Evolutionary conservation across 2,113 vertebrate genomes (phyloP).

Genomic region (Saccopteryx bilineata): DNA sequence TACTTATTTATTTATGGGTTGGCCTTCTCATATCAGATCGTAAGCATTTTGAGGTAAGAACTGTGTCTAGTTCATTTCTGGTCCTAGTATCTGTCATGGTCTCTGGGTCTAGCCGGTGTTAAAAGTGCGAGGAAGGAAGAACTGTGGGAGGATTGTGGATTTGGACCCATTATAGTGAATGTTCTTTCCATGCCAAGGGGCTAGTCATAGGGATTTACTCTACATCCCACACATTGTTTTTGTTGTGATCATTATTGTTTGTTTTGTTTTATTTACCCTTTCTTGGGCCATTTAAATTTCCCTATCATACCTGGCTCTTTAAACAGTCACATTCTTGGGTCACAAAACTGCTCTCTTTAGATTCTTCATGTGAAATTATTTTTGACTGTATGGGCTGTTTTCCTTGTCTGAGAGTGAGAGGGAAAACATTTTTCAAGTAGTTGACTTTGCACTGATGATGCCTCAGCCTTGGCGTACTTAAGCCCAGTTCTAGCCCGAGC

Average conservation of each 20-base stretch:
- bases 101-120: neutral
- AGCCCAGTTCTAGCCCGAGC: neutral
- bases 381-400: neutral
- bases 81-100: neutral
- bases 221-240: neutral
- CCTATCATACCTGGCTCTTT: neutral
- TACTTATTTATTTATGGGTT: neutral
- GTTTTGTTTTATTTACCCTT: neutral
- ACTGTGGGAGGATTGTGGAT: neutral
- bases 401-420: neutral
- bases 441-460: neutral
- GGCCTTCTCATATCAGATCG: neutral
- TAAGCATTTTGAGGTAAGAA: neutral
- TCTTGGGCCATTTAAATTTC: neutral
- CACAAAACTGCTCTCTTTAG: neutral
- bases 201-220: neutral
- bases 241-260: neutral
- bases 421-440: neutral
- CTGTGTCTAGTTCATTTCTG: neutral
- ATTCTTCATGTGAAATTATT: neutral
- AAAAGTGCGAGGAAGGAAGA: neutral
- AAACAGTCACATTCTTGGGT: conserved; percentile 30
- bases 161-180: neutral
- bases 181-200: neutral
- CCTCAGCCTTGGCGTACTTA: neutral